Evolutionary conservation across 2,113 vertebrate species (phyloP), one percentile per base, ranked within the genome.

Genomic region (Orientallactaga bullata): DNA sequence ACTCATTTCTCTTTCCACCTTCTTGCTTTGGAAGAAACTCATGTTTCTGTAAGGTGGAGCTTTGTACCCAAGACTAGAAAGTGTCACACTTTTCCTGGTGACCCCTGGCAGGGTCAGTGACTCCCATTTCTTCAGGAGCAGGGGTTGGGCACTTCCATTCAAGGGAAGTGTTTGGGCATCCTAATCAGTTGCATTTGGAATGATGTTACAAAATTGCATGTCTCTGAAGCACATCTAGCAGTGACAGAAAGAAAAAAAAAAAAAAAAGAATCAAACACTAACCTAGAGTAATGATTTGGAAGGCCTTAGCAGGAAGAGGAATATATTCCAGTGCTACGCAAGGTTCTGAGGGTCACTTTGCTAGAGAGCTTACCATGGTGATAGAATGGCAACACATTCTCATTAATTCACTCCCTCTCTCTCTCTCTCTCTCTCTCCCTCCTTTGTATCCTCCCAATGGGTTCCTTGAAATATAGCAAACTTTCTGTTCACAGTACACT

Each of bases 1-100:
- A 51, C 42, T n/a, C 60, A 61, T 93, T 95, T 66, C 73, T 60
- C 91, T 73, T 74, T 30, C 92, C 85, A 65, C 37, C 51, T 26
- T 51, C 58, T 77, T 65, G 42, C 51, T 88, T 10, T 47, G 66
- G 30, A 66, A 30, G 74, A 73, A 42, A 35, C n/a, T 23, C 37
- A 1, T 55, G 23, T 20, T 76, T 91, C 73, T 60, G 1, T 55
- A 71, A 89, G 69, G 30, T 26, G 42, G 18, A 80, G 74, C 11
- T 61, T 84, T 17, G 4, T 15, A 18, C 32, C 42, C 3, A 37
- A 23, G 35, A 7, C 0, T 51, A 28, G 23, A 8, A 47, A 82
- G 39, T 13, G 7, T 21, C 82, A 20, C 37, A n/a, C 23, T 18
- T 39, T 90, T 68, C 58, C 65, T 61, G 63, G 51, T 8, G 26